phyloP scores from a whole-genome alignment of 2,888 invertebrate genomes.

The Drosophila sordidula region DNA sequence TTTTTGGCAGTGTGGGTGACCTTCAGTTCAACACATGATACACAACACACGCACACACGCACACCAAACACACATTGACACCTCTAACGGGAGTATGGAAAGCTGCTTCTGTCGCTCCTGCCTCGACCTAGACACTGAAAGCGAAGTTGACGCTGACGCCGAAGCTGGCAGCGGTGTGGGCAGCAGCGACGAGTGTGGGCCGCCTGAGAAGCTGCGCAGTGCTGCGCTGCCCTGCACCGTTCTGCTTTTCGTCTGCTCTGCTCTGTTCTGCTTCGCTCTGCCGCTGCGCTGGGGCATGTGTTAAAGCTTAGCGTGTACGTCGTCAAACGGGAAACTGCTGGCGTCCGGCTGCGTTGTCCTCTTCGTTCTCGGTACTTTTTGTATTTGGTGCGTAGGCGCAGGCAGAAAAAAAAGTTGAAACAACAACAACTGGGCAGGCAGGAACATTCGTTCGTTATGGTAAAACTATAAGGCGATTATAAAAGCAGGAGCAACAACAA shows the following conservation, averaged over 20 bases:
- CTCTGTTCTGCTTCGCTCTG: not conserved
- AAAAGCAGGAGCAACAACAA: slow-evolving; percentile 9
- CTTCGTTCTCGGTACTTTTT: slow-evolving; percentile 15
- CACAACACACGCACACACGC: slow-evolving; percentile 11
- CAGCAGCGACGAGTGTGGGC: slow-evolving; percentile 2
- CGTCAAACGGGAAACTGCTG: slow-evolving; percentile 39
- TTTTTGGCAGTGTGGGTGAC: slow-evolving; percentile 27
- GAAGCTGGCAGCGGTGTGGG: slow-evolving; percentile 9
- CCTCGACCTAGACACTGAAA: slow-evolving; percentile 80
- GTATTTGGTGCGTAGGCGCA: slow-evolving; percentile 48
- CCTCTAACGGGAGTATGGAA: slow-evolving; percentile 25
- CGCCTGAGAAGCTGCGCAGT: slow-evolving; percentile 6
- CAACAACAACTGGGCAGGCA: slow-evolving; percentile 1
- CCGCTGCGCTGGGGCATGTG: slow-evolving; percentile 39
- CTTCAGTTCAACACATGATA: slow-evolving; percentile 26
- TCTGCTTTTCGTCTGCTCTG: slow-evolving; percentile 5
- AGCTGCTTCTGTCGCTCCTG: slow-evolving; percentile 40
- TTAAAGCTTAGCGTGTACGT: slow-evolving; percentile 43
- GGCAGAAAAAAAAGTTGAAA: not conserved
- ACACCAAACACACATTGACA: slow-evolving; percentile 14
- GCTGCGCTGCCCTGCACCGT: slow-evolving; percentile 3
- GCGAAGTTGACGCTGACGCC: slow-evolving; percentile 21
- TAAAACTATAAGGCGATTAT: slow-evolving; percentile 68
- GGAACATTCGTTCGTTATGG: slow-evolving; percentile 21
- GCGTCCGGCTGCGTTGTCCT: slow-evolving; percentile 8